Percentiles rank a stretch among this genome's conserved stretches.
Conservation (phyloP, 2,888 invertebrate species). For the Eupsilia transversa region DNA sequence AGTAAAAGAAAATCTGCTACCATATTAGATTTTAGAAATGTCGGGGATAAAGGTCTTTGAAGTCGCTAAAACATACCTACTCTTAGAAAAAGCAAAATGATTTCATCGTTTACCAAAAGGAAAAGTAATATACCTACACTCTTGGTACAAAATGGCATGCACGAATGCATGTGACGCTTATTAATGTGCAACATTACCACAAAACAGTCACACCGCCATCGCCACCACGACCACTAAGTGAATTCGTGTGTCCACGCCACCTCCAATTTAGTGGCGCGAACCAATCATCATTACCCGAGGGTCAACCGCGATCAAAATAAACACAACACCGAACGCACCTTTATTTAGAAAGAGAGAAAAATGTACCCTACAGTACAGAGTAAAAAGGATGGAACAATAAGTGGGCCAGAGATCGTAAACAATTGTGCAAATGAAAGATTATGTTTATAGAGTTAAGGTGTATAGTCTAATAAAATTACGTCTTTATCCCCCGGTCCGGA, state of each 20-base stretch:
- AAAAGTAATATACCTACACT: conserved; percentile 2
- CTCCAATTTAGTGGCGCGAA: conserved; percentile 82
- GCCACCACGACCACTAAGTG: conserved; percentile 84
- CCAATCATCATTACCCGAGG: conserved; percentile 87
- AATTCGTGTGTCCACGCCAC: conserved; percentile 88
- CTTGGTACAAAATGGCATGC: conserved; percentile 32
- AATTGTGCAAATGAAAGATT: conserved; percentile 89
- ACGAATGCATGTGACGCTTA: conserved; percentile 63
- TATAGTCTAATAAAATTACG: conserved; percentile 84
- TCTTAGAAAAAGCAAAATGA: not conserved
- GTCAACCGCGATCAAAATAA: conserved; percentile 74
- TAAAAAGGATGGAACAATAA: conserved; percentile 69
- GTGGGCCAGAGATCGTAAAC: conserved; percentile 81
- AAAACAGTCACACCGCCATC: conserved; percentile 59
- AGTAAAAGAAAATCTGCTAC: not conserved
- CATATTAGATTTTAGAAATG: not conserved
- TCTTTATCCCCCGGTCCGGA: conserved; percentile 79
- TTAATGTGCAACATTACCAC: conserved; percentile 68
- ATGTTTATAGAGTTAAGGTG: conserved; percentile 90
- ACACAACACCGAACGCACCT: conserved; percentile 76
- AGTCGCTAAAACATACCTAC: not conserved
- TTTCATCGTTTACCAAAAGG: not conserved
- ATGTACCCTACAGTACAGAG: conserved; percentile 44
- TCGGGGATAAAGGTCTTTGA: not conserved
- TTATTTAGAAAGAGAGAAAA: conserved; percentile 71